A percentile compares a stretch with the other conserved stretches of the same genome.
phyloP scores from a whole-genome alignment of 2,797 vertebrate genomes.

The Bryconaethiops microstoma region DNA sequence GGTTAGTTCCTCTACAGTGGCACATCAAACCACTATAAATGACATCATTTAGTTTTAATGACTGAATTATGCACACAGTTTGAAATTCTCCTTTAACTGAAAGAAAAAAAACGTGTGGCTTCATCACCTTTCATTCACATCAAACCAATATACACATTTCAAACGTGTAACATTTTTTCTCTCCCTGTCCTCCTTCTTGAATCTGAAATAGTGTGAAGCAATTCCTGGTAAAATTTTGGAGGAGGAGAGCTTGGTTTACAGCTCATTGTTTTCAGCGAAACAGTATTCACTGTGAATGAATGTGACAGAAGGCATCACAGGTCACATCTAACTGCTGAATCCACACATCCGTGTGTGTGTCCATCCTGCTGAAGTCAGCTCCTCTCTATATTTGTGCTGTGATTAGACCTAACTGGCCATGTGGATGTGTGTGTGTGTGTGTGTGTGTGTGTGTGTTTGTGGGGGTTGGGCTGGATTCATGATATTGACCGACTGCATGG shows the following conservation, averaged over 20 bases:
- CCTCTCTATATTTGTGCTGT: slow-evolving; percentile 28
- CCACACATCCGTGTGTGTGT: not conserved
- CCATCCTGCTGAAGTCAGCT: slow-evolving; percentile 35
- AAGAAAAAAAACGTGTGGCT: not conserved
- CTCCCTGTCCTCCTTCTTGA: not conserved
- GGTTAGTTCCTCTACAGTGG: not conserved
- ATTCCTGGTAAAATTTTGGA: too few species aligned
- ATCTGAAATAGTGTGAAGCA: too few species aligned
- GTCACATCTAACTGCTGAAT: slow-evolving; percentile 17
- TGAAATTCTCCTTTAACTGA: not conserved
- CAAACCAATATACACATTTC: not conserved
- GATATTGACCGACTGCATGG: slow-evolving; percentile 49
- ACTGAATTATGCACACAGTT: not conserved
- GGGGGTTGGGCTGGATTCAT: slow-evolving; percentile 11
- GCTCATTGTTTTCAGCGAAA: slow-evolving; percentile 1
- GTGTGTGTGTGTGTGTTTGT: not conserved
- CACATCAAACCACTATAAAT: not conserved
- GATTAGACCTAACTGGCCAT: slow-evolving; percentile 41
- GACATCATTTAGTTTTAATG: not conserved
- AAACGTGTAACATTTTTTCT: not conserved
- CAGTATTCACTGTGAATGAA: not conserved
- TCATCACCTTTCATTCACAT: not conserved
- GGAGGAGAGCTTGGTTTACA: not conserved
- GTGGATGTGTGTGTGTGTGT: slow-evolving; percentile 21
- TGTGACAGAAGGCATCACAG: slow-evolving; percentile 18